Evolutionary conservation across 2,888 invertebrate genomes (phyloP).

Genomic region (Nezara viridula): DNA sequence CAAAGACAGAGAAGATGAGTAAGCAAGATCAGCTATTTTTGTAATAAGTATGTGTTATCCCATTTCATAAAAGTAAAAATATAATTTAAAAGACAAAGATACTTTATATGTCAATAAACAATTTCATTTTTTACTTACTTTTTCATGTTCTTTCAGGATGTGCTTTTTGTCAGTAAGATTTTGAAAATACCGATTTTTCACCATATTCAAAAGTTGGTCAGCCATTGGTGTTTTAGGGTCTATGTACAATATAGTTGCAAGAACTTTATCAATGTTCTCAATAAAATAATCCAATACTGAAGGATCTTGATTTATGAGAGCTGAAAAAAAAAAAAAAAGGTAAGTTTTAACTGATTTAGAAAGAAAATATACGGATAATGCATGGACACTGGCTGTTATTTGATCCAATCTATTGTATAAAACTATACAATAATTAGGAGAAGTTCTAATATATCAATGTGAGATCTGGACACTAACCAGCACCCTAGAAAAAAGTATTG

Average conservation of each 20-base stretch:
- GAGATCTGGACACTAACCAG: no score
- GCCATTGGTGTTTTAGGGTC: background rate
- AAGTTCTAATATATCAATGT: no score
- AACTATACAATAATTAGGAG: no score
- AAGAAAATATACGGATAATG: no score
- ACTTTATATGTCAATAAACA: background rate
- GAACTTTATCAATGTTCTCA: conserved; percentile 31
- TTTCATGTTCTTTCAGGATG: conserved; percentile 42
- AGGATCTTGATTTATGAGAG: conserved; percentile 34
- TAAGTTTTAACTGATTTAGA: background rate
- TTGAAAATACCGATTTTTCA: conserved; percentile 44
- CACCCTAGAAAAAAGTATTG: no score
- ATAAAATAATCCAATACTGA: conserved; percentile 40
- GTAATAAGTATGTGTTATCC: no score
- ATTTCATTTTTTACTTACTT: no score
- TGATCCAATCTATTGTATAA: no score
- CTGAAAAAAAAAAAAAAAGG: conserved; percentile 15
- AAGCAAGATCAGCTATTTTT: background rate
- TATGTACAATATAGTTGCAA: background rate
- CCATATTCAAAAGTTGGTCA: background rate
- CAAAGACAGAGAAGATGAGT: no score
- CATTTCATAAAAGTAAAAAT: background rate
- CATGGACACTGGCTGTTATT: no score
- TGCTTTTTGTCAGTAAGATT: background rate
- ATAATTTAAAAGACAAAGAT: background rate